These are phyloP conservation scores for Pilophorus perplexus DNA, from an alignment of 2,888 invertebrate genomes.

Conservation along the genomic window DNA sequence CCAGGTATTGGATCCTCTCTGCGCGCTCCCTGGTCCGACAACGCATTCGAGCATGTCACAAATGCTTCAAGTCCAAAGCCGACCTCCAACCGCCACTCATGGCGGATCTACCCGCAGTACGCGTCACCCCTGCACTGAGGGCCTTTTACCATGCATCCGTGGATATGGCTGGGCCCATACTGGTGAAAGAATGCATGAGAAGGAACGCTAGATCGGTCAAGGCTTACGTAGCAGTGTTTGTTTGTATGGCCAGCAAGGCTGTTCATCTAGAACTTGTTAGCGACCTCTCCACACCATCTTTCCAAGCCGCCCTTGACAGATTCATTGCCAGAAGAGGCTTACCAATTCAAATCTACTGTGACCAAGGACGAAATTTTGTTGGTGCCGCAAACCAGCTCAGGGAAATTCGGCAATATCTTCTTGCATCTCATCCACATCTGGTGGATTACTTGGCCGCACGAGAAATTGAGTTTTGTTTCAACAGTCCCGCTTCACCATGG, in stretches of 20 bases:
- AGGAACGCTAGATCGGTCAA: conserved; percentile 33
- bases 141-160: neutral
- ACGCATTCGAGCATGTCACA: conserved; percentile 23
- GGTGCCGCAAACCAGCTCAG: conserved; percentile 47
- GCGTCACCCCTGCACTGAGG: neutral
- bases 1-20: conserved; percentile 35
- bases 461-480: neutral
- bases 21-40: conserved; percentile 23
- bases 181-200: conserved; percentile 10
- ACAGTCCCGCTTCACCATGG: neutral
- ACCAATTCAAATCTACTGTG: conserved; percentile 49
- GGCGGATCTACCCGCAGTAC: neutral
- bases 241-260: conserved; percentile 50
- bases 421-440: neutral
- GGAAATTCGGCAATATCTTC: neutral
- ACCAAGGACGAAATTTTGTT: conserved; percentile 51
- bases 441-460: too few relatives aligned
- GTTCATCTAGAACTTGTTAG: conserved; percentile 51
- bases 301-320: conserved; percentile 50
- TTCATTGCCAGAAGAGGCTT: conserved; percentile 50
- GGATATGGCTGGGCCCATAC: conserved; percentile 47
- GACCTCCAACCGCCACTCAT: neutral
- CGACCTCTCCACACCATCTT: conserved; percentile 49
- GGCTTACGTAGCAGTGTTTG: conserved; percentile 48
- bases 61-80: conserved; percentile 21